phyloP scores from a whole-genome alignment of 2,888 invertebrate genomes.

The Flexamia atlantica region DNA sequence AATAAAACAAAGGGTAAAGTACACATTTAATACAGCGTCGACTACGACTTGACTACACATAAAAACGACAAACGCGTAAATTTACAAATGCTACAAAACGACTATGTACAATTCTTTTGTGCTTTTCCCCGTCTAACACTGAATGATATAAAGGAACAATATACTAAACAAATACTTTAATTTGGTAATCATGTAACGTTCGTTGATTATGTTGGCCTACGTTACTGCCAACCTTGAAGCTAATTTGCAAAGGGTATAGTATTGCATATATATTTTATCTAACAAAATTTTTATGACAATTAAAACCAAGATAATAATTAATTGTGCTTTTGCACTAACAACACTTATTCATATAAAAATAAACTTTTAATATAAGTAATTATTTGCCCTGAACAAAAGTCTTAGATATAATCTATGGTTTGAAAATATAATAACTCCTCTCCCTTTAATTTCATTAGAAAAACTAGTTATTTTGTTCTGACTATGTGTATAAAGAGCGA shows the following conservation, averaged over 20 bases:
- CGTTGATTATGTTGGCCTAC: neutral
- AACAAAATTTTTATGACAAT: no score
- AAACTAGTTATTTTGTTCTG: neutral
- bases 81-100: conserved; percentile 57
- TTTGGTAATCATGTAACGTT: neutral
- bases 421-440: neutral
- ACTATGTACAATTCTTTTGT: conserved; percentile 55
- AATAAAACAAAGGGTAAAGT: conserved; percentile 19
- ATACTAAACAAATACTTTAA: conserved; percentile 17
- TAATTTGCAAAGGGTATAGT: neutral
- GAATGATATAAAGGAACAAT: conserved; percentile 40
- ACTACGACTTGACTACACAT: conserved; percentile 37
- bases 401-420: no score
- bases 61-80: conserved; percentile 29
- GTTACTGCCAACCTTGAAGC: neutral
- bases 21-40: conserved; percentile 31
- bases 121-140: conserved; percentile 51
- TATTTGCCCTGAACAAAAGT: no score
- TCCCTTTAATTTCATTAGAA: neutral
- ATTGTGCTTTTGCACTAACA: no score
- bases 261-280: neutral
- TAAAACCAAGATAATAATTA: no score
- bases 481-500: conserved; percentile 27
- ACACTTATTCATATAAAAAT: no score
- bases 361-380: no score